A percentile compares a stretch with the other conserved stretches of the same genome.
These are phyloP conservation scores for Notodonta ziczac DNA, from an alignment of 2,888 invertebrate species.

Conservation along the genomic window DNA sequence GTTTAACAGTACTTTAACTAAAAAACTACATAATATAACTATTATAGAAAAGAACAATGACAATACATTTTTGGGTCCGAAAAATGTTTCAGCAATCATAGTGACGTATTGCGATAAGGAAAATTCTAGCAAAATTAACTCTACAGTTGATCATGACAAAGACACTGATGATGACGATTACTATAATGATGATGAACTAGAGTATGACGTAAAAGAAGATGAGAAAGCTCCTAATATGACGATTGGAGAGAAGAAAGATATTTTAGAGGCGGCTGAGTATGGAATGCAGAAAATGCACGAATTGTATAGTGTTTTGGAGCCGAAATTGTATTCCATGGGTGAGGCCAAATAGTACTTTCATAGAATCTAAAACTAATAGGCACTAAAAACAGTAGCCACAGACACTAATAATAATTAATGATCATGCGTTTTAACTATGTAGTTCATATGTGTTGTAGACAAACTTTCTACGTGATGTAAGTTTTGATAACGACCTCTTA, in stretches of 20 bases:
- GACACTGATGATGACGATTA: constrained; percentile 32
- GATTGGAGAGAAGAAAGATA: constrained; percentile 68
- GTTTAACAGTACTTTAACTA: constrained; percentile 69
- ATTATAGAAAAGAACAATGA: constrained; percentile 74
- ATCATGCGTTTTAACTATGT: too few species aligned
- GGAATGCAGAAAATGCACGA: constrained; percentile 88
- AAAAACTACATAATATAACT: constrained; percentile 75
- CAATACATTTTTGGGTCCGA: constrained; percentile 65
- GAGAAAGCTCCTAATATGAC: constrained; percentile 50
- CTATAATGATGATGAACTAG: constrained; percentile 36
- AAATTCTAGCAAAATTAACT: constrained; percentile 55
- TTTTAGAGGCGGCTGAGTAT: constrained; percentile 87
- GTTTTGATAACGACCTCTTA: background rate
- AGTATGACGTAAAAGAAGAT: constrained; percentile 31
- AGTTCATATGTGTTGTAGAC: too few species aligned
- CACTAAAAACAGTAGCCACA: too few species aligned
- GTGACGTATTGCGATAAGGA: constrained; percentile 76
- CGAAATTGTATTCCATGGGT: constrained; percentile 89
- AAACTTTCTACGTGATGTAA: too few species aligned
- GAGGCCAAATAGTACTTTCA: constrained; percentile 42
- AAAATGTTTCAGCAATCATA: constrained; percentile 74
- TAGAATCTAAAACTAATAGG: background rate
- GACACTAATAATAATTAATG: too few species aligned
- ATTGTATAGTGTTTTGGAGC: constrained; percentile 87
- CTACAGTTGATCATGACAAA: constrained; percentile 34